These are phyloP conservation scores for Stomatorhinus walkeri DNA, from an alignment of 2,797 vertebrate genomes.

Conservation along the genomic window DNA sequence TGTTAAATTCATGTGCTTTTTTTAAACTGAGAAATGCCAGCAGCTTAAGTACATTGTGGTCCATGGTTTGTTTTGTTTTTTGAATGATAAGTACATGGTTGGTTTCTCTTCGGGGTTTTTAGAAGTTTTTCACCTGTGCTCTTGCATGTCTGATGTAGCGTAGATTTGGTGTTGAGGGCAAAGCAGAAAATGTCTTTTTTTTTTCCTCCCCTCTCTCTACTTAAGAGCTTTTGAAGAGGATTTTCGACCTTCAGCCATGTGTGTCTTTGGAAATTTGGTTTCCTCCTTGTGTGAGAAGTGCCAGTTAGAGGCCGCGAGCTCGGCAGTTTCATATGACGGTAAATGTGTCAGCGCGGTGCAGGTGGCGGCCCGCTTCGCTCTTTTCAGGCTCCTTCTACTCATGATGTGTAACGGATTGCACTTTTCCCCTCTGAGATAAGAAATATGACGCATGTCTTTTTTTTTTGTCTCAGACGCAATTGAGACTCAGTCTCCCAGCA, in stretches of 20 bases:
- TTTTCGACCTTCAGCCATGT: not conserved
- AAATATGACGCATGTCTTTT: not conserved
- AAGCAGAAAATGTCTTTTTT: not conserved
- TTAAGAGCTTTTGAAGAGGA: not conserved
- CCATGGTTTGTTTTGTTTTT: not conserved
- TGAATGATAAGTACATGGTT: not conserved
- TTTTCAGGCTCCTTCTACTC: conserved; percentile 6
- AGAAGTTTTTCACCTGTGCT: not conserved
- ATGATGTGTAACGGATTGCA: not conserved
- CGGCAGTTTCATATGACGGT: conserved; percentile 41
- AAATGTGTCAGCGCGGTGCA: conserved; percentile 46
- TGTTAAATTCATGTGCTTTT: not conserved
- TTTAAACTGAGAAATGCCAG: not conserved
- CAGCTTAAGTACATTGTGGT: conserved; percentile 4
- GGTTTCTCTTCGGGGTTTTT: not conserved
- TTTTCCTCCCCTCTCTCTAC: not conserved
- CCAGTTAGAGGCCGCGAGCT: conserved; percentile 35
- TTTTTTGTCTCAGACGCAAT: not conserved
- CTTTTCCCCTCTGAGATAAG: conserved; percentile 7
- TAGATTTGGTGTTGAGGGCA: not conserved
- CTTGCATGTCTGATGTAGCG: not conserved
- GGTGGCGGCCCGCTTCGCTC: conserved; percentile 25
- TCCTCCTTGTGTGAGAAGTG: conserved; percentile 37
- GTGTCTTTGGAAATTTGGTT: conserved; percentile 37
- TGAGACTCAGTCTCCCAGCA: conserved; percentile 18